phyloP scores from a whole-genome alignment of 2,797 vertebrate genomes.

The Podarcis lilfordi region DNA sequence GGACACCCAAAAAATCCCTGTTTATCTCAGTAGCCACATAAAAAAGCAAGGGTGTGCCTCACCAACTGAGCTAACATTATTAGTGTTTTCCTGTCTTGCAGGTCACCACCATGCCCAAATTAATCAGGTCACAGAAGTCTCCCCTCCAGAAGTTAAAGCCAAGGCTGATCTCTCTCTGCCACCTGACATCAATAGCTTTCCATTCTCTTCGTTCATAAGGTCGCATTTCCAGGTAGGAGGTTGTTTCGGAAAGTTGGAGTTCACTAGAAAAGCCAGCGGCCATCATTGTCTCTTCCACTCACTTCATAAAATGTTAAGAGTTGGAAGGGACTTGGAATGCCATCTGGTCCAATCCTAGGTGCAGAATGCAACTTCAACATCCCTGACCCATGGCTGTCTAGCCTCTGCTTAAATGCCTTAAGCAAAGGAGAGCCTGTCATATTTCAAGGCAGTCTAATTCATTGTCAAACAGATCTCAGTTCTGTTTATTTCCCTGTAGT shows the following conservation, averaged over 20 bases:
- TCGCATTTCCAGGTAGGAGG: constrained; percentile 84
- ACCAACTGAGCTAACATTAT: not conserved
- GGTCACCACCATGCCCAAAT: constrained; percentile 69
- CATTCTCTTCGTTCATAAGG: constrained; percentile 90
- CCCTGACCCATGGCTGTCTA: not conserved
- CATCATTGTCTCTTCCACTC: not conserved
- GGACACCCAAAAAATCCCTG: too few relatives aligned
- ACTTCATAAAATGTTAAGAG: not conserved
- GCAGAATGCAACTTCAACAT: not conserved
- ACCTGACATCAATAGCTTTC: constrained; percentile 83
- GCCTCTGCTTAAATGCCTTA: not conserved
- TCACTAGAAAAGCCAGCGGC: not conserved
- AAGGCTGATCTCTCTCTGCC: constrained; percentile 83
- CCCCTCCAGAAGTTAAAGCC: constrained; percentile 87
- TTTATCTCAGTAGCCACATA: not conserved
- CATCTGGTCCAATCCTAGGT: not conserved
- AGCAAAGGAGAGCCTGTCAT: not conserved
- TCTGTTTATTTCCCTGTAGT: not conserved
- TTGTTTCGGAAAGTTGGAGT: not conserved
- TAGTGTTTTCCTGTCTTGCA: constrained; percentile 56
- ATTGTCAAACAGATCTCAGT: not conserved
- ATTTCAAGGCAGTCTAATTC: not conserved
- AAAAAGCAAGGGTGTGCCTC: not conserved
- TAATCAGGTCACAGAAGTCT: constrained; percentile 82
- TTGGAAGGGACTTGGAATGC: not conserved